These are phyloP conservation scores for Pangasius macronema DNA, from an alignment of 2,797 vertebrate genomes.

Conservation along the genomic window DNA sequence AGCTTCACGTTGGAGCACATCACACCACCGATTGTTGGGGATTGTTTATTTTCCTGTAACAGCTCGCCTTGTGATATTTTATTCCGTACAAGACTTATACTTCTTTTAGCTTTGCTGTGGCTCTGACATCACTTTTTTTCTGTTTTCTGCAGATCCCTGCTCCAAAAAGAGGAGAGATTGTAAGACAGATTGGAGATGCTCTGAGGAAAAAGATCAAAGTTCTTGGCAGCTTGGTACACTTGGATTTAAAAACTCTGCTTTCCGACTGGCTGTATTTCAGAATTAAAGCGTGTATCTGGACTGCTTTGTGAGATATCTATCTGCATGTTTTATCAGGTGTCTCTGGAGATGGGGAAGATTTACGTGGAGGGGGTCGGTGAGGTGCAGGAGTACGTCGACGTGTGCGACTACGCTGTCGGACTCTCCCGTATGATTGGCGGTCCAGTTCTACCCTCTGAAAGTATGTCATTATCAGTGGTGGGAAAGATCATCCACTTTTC, in stretches of 20 bases:
- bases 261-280: not conserved
- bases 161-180: slow-evolving; percentile 95
- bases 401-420: slow-evolving; percentile 96
- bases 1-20: not conserved
- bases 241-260: too few relatives aligned
- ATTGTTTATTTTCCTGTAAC: not conserved
- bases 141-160: slow-evolving; percentile 82
- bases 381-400: slow-evolving; percentile 94
- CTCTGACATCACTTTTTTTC: not conserved
- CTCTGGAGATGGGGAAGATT: slow-evolving; percentile 98
- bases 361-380: slow-evolving; percentile 94
- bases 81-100: not conserved
- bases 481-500: not conserved
- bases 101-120: not conserved
- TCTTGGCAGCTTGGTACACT: slow-evolving; percentile 85
- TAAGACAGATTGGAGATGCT: slow-evolving; percentile 94
- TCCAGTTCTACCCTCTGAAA: slow-evolving; percentile 94
- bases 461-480: slow-evolving; percentile 66
- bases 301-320: not conserved
- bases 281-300: not conserved
- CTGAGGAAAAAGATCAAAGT: slow-evolving; percentile 90
- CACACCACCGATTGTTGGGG: not conserved
- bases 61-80: not conserved
- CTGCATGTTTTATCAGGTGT: slow-evolving; percentile 74
- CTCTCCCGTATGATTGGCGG: slow-evolving; percentile 96